phyloP scores from a whole-genome alignment of 2,113 vertebrate genomes.

The Sisor rabdophorus region DNA sequence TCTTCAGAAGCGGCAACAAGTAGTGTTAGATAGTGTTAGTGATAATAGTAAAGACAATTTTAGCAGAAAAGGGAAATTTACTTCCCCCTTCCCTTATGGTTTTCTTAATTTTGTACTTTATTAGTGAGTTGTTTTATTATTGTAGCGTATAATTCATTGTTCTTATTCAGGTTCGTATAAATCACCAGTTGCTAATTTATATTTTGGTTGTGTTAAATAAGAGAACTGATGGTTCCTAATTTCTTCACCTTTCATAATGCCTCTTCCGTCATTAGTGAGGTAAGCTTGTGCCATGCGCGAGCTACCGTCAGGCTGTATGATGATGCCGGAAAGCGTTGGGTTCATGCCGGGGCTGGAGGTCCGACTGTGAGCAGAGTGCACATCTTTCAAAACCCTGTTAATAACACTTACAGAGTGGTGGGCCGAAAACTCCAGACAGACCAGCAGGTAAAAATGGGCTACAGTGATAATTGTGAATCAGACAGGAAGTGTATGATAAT shows the following conservation, averaged over 20 bases:
- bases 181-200: background rate
- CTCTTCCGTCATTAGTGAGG: conserved; percentile 65
- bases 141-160: background rate
- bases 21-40: conserved; percentile 55
- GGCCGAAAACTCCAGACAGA: conserved; percentile 79
- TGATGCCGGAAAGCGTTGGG: conserved; percentile 77
- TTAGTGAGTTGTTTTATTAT: background rate
- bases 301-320: conserved; percentile 84
- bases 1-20: conserved; percentile 58
- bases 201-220: background rate
- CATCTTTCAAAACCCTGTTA: conserved; percentile 73
- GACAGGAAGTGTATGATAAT: too few species aligned
- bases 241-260: background rate
- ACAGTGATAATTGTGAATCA: too few species aligned
- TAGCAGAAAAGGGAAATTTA: conserved; percentile 32
- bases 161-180: background rate
- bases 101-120: background rate
- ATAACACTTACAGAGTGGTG: conserved; percentile 78
- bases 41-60: conserved; percentile 25
- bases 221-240: background rate
- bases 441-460: conserved; percentile 72
- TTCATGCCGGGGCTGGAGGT: conserved; percentile 70
- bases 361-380: conserved; percentile 74
- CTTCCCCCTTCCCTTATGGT: conserved; percentile 34
- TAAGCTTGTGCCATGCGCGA: conserved; percentile 74